These are phyloP conservation scores for Oryzias sinensis DNA, from an alignment of 2,797 vertebrate genomes.

Conservation along the genomic window DNA sequence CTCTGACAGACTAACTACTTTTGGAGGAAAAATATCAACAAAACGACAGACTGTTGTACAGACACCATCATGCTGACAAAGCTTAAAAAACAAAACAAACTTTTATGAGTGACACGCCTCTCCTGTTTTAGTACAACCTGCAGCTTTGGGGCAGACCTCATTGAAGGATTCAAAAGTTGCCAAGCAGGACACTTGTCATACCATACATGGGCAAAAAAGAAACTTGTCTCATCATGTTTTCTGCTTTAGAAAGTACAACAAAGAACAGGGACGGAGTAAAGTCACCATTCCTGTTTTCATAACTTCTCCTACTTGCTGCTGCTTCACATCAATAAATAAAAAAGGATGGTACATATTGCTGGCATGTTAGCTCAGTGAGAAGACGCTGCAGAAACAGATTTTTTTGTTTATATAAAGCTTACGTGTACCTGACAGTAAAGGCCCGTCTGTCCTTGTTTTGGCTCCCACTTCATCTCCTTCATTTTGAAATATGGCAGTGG, in stretches of 20 bases:
- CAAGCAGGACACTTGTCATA: neutral
- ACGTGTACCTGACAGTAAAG: too few relatives aligned
- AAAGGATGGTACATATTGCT: too few relatives aligned
- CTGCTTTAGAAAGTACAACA: slow-evolving; percentile 6
- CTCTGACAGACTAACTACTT: too few relatives aligned
- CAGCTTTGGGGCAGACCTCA: neutral
- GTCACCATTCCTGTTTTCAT: slow-evolving; percentile 39
- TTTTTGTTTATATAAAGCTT: too few relatives aligned
- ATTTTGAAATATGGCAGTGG: too few relatives aligned
- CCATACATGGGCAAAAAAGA: neutral
- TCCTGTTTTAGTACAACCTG: neutral
- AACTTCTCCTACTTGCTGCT: slow-evolving; percentile 16
- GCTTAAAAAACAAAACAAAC: neutral
- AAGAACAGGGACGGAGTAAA: neutral
- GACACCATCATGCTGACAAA: neutral
- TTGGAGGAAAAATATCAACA: too few relatives aligned
- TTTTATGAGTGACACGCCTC: slow-evolving; percentile 1
- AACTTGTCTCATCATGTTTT: slow-evolving; percentile 2
- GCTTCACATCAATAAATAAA: neutral
- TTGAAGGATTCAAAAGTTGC: neutral
- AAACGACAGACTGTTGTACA: neutral
- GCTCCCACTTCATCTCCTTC: too few relatives aligned
- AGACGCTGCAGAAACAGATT: too few relatives aligned
- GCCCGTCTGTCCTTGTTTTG: too few relatives aligned
- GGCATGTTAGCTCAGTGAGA: too few relatives aligned